Evolutionary conservation across 2,113 vertebrate genomes (phyloP).

Genomic region (Ascaphus truei): DNA sequence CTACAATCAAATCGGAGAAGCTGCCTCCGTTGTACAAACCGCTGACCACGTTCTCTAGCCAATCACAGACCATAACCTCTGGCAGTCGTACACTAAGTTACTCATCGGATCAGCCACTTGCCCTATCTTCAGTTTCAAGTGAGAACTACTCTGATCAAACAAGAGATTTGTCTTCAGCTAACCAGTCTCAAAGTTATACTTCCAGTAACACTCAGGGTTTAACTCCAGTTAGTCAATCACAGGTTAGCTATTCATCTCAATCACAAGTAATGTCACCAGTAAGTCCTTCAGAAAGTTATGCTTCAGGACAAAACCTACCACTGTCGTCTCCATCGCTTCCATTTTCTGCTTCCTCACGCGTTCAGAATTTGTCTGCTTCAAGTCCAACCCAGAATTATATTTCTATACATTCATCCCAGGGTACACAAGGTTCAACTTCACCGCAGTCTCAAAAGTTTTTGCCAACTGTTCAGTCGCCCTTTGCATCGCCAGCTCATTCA

Average conservation of each 20-base stretch:
- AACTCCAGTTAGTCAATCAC: conserved; percentile 75
- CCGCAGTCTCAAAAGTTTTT: conserved; percentile 82
- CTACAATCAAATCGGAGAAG: conserved; percentile 78
- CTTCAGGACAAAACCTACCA: conserved; percentile 77
- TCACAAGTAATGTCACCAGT: conserved; percentile 80
- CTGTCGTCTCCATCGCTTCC: conserved; percentile 72
- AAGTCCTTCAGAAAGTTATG: conserved; percentile 83
- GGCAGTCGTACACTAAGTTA: conserved; percentile 78
- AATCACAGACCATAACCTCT: conserved; percentile 74
- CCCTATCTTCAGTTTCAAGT: conserved; percentile 69
- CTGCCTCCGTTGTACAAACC: conserved; percentile 86
- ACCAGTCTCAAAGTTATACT: conserved; percentile 81
- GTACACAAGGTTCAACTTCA: conserved; percentile 68
- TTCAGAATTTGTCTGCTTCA: conserved; percentile 70
- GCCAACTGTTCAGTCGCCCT: conserved; percentile 72
- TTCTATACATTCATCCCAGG: conserved; percentile 76
- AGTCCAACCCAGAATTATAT: conserved; percentile 78
- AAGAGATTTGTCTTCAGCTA: conserved; percentile 80
- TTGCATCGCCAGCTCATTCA: conserved; percentile 69
- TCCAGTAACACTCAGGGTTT: conserved; percentile 87
- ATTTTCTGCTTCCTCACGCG: conserved; percentile 71
- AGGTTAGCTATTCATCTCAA: conserved; percentile 82
- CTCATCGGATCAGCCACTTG: conserved; percentile 75
- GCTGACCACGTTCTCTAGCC: conserved; percentile 77
- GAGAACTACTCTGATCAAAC: conserved; percentile 79